Conservation (phyloP, 2,113 vertebrate genomes). For the Heptranchias perlo region DNA sequence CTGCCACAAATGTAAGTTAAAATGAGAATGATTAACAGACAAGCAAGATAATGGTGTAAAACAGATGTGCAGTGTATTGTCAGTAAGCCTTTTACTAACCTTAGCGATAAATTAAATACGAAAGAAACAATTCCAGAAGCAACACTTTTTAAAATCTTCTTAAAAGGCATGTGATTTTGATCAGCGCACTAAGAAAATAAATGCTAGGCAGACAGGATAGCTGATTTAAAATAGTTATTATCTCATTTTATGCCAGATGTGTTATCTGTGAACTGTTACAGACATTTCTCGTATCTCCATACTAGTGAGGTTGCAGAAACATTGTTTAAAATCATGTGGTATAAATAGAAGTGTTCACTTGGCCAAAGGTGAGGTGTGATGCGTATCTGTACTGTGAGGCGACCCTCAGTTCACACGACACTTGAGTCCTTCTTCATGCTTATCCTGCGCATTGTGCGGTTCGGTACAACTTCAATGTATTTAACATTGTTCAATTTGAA, state of each 20-base stretch:
- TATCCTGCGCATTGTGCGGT: neutral
- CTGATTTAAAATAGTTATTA: neutral
- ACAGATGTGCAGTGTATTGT: neutral
- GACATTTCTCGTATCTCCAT: neutral
- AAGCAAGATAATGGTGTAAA: neutral
- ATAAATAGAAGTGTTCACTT: neutral
- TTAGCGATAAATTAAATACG: neutral
- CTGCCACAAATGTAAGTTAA: neutral
- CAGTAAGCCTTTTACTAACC: neutral
- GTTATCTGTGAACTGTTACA: neutral
- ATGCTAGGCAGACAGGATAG: neutral
- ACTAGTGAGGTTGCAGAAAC: neutral
- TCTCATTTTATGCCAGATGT: neutral
- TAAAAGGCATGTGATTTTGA: neutral
- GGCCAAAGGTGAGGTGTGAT: neutral
- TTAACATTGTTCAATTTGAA: too few species aligned
- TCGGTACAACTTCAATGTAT: neutral
- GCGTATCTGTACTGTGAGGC: neutral
- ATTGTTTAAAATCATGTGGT: neutral
- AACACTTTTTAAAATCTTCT: neutral
- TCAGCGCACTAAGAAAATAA: neutral
- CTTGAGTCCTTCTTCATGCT: neutral
- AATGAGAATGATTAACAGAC: neutral
- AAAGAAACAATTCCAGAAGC: constrained; percentile 2
- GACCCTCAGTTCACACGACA: too few species aligned